Percentiles rank a stretch among this genome's conserved stretches.
These are phyloP conservation scores for Pitta sordida DNA, from an alignment of 2,113 vertebrate species.

Conservation along the genomic window DNA sequence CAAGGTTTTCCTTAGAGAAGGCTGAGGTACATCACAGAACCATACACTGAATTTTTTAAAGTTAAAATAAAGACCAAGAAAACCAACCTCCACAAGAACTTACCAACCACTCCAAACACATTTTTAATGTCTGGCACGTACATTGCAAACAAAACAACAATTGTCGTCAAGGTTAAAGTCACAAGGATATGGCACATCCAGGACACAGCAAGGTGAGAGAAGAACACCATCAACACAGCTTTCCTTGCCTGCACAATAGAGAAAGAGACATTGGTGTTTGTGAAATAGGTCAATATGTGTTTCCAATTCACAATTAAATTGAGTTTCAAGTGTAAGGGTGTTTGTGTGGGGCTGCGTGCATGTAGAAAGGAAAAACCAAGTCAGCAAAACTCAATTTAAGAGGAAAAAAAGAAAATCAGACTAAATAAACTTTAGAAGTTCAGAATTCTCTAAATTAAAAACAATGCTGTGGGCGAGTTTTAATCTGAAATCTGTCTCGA, in stretches of 20 bases:
- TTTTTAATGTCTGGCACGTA: slow-evolving; percentile 91
- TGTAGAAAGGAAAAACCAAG: slow-evolving; percentile 63
- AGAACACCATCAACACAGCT: slow-evolving; percentile 80
- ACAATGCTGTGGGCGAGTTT: slow-evolving; percentile 64
- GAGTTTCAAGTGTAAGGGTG: background rate
- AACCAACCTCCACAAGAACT: slow-evolving; percentile 45
- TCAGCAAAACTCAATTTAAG: slow-evolving; percentile 58
- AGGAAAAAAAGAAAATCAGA: background rate
- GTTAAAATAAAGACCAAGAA: background rate
- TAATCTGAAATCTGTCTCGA: slow-evolving; percentile 69
- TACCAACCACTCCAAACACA: slow-evolving; percentile 92
- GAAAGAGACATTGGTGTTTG: background rate
- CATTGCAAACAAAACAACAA: slow-evolving; percentile 86
- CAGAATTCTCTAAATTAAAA: slow-evolving; percentile 69
- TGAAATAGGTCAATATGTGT: background rate
- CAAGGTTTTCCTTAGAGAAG: background rate
- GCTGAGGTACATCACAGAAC: background rate
- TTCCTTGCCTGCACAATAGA: slow-evolving; percentile 83
- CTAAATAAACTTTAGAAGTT: slow-evolving; percentile 62
- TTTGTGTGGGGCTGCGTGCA: background rate
- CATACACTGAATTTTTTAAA: background rate
- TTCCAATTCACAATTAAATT: slow-evolving; percentile 30
- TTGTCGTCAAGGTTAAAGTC: slow-evolving; percentile 78
- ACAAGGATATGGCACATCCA: slow-evolving; percentile 80
- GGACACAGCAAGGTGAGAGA: slow-evolving; percentile 76